Conservation (phyloP, 2,888 invertebrate genomes). For the Megastigmus dorsalis region DNA sequence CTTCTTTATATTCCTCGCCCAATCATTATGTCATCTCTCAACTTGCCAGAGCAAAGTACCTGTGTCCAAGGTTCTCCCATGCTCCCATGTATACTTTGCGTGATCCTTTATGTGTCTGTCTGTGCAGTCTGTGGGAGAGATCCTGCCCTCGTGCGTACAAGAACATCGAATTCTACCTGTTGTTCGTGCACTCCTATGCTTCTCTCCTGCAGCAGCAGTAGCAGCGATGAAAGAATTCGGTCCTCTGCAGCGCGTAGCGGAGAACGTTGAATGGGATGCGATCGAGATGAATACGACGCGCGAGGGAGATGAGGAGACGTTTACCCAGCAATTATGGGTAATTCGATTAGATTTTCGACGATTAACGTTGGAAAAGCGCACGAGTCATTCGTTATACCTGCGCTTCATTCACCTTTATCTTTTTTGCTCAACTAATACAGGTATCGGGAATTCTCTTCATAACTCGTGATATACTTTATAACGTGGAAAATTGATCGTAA, state of each 20-base stretch:
- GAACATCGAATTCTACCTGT: slow-evolving; percentile 17
- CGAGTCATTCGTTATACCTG: too few relatives aligned
- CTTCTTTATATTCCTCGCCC: not conserved
- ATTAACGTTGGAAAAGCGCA: not conserved
- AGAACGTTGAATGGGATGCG: too few relatives aligned
- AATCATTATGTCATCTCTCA: slow-evolving; percentile 29
- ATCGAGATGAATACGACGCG: not conserved
- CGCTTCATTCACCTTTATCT: too few relatives aligned
- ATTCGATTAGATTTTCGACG: not conserved
- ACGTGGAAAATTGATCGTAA: too few relatives aligned
- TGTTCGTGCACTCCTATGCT: not conserved
- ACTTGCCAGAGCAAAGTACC: slow-evolving; percentile 21
- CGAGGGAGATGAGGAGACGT: not conserved
- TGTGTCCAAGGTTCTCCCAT: slow-evolving; percentile 22
- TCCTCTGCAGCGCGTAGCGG: too few relatives aligned
- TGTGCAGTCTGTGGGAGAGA: not conserved
- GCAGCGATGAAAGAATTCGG: not conserved
- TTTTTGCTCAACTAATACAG: too few relatives aligned
- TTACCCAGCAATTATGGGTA: not conserved
- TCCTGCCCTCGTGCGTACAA: not conserved
- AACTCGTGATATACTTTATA: too few relatives aligned
- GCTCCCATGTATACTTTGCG: not conserved
- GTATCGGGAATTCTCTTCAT: too few relatives aligned
- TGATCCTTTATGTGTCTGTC: not conserved
- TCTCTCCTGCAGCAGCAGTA: not conserved